These are phyloP conservation scores for Pterocles orientalis DNA, from an alignment of 2,113 vertebrate genomes.

Conservation along the genomic window DNA sequence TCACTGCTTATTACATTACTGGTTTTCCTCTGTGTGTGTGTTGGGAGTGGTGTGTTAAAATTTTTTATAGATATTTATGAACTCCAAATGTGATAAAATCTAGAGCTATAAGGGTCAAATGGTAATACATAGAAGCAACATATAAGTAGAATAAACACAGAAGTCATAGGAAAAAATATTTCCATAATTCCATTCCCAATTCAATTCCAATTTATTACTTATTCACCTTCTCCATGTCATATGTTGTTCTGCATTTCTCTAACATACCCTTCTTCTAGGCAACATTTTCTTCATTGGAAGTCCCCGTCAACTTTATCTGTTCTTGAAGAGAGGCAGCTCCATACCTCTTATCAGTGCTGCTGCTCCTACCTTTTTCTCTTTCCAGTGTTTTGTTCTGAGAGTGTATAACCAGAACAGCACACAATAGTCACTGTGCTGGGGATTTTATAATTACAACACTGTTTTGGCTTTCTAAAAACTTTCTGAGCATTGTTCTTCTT, in stretches of 20 bases:
- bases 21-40: background rate
- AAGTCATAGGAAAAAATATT: background rate
- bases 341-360: background rate
- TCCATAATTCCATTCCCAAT: background rate
- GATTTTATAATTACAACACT: background rate
- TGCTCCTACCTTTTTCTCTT: background rate
- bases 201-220: background rate
- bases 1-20: background rate
- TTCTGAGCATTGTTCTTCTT: background rate
- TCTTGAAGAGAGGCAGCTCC: background rate
- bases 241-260: background rate
- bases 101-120: background rate
- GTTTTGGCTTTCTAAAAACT: background rate
- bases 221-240: background rate
- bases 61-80: background rate
- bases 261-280: background rate
- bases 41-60: no score
- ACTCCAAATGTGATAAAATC: background rate
- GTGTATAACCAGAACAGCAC: fast-evolving
- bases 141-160: background rate
- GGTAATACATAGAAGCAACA: background rate
- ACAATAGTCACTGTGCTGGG: background rate
- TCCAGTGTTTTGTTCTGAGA: background rate
- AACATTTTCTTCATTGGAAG: background rate
- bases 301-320: background rate